These are phyloP conservation scores for Lamellibrachia satsuma DNA, from an alignment of 2,888 invertebrate genomes.

Conservation along the genomic window DNA sequence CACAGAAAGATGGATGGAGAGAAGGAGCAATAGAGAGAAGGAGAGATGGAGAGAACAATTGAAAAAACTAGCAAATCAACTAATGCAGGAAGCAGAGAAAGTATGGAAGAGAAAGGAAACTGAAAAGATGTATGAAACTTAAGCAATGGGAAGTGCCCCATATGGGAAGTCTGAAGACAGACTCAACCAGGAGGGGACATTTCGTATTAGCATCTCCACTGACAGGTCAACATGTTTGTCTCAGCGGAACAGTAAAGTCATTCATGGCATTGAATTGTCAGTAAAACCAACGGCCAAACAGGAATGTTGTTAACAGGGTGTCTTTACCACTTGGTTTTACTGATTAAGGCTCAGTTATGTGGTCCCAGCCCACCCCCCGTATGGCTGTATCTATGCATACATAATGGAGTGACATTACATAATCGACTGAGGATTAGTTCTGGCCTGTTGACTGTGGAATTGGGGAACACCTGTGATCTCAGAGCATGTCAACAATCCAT, in stretches of 20 bases:
- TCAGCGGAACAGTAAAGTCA: neutral
- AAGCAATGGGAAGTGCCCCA: neutral
- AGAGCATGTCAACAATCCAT: neutral
- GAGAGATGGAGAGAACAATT: neutral
- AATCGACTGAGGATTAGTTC: neutral
- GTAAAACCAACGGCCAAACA: neutral
- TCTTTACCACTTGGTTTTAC: neutral
- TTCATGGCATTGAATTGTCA: neutral
- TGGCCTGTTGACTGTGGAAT: neutral
- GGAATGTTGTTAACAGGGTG: neutral
- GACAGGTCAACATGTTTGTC: neutral
- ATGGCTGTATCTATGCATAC: neutral
- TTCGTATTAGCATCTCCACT: neutral
- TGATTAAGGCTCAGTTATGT: neutral
- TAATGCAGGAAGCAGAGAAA: neutral
- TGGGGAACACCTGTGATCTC: neutral
- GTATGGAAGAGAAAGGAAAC: neutral
- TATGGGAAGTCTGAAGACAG: neutral
- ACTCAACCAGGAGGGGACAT: neutral
- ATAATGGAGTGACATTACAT: neutral
- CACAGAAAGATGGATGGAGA: neutral
- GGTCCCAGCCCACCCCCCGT: neutral
- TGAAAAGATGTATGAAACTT: neutral
- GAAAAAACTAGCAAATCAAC: neutral
- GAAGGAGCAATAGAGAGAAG: neutral